phyloP scores from a whole-genome alignment of 2,888 invertebrate genomes.

The Heliconius ethilla region DNA sequence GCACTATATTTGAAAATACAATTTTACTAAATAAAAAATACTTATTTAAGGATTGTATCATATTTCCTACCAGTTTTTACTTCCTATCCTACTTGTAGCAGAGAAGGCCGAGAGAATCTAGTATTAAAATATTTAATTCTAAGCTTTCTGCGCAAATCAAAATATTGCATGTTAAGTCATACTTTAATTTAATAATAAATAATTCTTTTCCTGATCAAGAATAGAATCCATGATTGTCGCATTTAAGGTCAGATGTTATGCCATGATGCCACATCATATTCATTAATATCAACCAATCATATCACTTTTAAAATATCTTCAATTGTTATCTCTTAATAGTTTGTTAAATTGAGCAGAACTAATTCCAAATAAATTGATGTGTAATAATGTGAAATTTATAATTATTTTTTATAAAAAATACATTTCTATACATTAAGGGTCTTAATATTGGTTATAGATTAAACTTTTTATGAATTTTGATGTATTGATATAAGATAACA shows the following conservation, averaged over 20 bases:
- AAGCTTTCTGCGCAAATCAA: too few species aligned
- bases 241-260: not conserved
- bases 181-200: not conserved
- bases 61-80: not conserved
- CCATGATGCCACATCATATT: not conserved
- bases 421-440: not conserved
- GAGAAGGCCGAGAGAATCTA: too few species aligned
- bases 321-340: not conserved
- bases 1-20: not conserved
- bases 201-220: not conserved
- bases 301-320: not conserved
- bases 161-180: too few species aligned
- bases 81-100: too few species aligned
- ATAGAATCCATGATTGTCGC: not conserved
- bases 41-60: not conserved
- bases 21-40: not conserved
- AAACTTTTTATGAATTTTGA: not conserved
- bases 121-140: too few species aligned
- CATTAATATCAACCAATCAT: not conserved
- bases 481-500: too few species aligned
- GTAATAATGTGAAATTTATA: not conserved
- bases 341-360: not conserved
- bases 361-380: not conserved
- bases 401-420: not conserved
- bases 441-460: not conserved